Evolutionary conservation across 2,888 invertebrate genomes (phyloP), one percentile per base, ranked within the genome.

Genomic region (Galerucella nymphaeae): DNA sequence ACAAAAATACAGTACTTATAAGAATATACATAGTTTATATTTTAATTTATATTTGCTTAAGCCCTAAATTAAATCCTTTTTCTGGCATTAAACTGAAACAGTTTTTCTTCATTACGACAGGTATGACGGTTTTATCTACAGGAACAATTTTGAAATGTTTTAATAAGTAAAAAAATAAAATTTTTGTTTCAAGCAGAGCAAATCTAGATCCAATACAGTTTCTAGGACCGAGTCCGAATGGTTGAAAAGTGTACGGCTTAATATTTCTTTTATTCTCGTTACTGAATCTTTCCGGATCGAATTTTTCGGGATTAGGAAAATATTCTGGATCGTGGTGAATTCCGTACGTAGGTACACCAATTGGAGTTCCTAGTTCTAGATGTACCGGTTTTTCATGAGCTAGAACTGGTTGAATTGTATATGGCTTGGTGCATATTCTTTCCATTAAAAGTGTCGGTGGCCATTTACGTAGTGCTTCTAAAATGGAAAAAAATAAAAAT

Each of bases 191-290:
- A 73, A 85, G 64, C 3, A 84, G 67, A 13, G 85, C 85, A 74
- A 85, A 86, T 76, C 85, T 79, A 8, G 82, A 83, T 10, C 89
- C 90, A 64, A 90, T 87, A 78, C 90, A 90, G 76, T 83, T 87
- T 69, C 90, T 86, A 0, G 89, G 90, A 1, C 90, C 90, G 23
- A 83, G 76, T 2, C 90, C 90, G 77, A 90, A 90, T 0, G 90
- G 89, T 81, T 88, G 79, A 75, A 86, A 90, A 0, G 88, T 86
- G 75, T 87, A 88, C 0, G 88, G 87, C 66, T 86, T 81, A 57
- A 89, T 86, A 0, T 86, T 86, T 1, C 83, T 82, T 75, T 85
- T 86, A 66, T 85, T 85, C 80, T 83, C 72, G 23, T 80, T 78
- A 42, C 73, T 80, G 72, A 82, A 82, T 42, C 82, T 61, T 69